phyloP scores from a whole-genome alignment of 2,113 vertebrate genomes.

The Crypturellus undulatus region DNA sequence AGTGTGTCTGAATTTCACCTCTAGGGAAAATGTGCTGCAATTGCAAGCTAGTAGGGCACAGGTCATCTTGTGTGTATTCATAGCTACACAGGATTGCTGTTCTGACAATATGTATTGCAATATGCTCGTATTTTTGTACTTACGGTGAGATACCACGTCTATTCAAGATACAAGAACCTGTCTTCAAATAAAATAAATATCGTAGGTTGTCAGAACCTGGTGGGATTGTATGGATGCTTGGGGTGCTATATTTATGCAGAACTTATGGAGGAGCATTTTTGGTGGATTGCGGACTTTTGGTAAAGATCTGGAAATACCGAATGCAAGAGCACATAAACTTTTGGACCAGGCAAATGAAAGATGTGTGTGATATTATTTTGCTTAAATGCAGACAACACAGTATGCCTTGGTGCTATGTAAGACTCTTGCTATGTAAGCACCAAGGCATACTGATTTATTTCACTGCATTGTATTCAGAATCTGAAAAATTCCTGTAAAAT shows the following conservation, averaged over 20 bases:
- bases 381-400: background rate
- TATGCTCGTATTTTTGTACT: background rate
- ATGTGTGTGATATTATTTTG: background rate
- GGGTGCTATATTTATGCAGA: background rate
- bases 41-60: constrained; percentile 36
- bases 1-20: constrained; percentile 27
- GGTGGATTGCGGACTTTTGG: background rate
- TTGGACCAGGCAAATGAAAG: background rate
- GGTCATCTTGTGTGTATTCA: constrained; percentile 16
- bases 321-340: background rate
- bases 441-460: background rate
- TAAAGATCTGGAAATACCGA: background rate
- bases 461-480: background rate
- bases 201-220: background rate
- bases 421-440: too few relatives aligned
- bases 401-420: background rate
- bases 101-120: background rate
- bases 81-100: background rate
- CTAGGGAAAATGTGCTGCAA: constrained; percentile 41
- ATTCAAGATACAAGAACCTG: background rate
- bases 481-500: background rate
- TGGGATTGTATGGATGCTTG: background rate
- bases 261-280: too few relatives aligned
- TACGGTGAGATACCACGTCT: background rate
- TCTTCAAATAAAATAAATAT: background rate